Evolutionary conservation across 2,797 vertebrate genomes (phyloP).

Genomic region (Pelochelys cantorii): DNA sequence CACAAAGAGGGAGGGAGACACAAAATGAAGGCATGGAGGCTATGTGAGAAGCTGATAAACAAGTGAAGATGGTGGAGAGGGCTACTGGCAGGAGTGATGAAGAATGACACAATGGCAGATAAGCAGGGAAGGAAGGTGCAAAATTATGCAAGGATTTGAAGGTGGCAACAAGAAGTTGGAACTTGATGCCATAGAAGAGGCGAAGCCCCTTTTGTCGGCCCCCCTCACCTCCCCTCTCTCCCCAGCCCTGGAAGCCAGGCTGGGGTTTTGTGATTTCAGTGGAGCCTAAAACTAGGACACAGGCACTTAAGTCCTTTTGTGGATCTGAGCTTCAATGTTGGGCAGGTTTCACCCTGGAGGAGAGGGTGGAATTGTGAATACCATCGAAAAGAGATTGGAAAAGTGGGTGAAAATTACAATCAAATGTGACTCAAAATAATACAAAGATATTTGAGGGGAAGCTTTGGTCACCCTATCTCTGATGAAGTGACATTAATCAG

Average conservation of each 20-base stretch:
- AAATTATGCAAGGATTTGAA: background rate
- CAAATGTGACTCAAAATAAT: background rate
- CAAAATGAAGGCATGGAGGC: background rate
- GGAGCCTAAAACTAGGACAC: background rate
- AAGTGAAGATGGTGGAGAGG: background rate
- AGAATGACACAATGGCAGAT: background rate
- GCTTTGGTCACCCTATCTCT: background rate
- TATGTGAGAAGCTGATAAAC: background rate
- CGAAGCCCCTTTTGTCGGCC: too few species aligned
- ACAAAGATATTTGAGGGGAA: background rate
- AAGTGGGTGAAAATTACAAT: background rate
- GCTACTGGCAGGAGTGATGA: background rate
- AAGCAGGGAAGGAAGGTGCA: background rate
- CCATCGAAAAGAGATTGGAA: background rate
- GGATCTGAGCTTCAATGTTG: background rate
- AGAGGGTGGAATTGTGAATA: background rate
- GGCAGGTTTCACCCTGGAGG: conserved; percentile 6
- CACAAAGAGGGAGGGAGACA: background rate
- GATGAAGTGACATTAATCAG: rapidly evolving
- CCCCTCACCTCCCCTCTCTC: too few species aligned
- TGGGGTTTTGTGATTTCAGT: too few species aligned
- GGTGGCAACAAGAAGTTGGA: background rate
- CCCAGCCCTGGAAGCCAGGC: too few species aligned
- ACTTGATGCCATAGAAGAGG: too few species aligned
- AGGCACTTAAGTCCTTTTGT: background rate